phyloP scores from a whole-genome alignment of 2,113 vertebrate genomes.

The Myrmecobius fasciatus region DNA sequence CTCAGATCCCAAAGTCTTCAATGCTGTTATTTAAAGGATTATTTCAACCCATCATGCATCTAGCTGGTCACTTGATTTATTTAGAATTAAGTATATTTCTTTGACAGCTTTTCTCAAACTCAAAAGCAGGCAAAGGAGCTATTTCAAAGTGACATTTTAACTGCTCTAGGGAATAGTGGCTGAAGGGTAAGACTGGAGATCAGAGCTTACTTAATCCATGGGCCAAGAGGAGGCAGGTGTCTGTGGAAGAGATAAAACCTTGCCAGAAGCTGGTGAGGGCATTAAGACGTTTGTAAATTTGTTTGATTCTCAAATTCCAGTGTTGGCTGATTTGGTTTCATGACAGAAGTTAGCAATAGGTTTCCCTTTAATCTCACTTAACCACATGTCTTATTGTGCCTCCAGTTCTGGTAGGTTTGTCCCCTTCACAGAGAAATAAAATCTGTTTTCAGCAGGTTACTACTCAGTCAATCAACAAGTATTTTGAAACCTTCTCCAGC shows the following conservation, averaged over 20 bases:
- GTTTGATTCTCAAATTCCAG: not conserved
- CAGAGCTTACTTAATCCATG: constrained; percentile 67
- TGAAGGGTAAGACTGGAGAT: constrained; percentile 62
- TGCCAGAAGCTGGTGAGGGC: constrained; percentile 11
- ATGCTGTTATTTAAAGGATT: constrained; percentile 28
- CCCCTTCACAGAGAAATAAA: not conserved
- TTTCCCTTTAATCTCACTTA: constrained; percentile 30
- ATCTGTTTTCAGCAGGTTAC: not conserved
- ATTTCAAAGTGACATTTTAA: constrained; percentile 71
- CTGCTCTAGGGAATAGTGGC: constrained; percentile 54
- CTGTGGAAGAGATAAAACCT: constrained; percentile 59
- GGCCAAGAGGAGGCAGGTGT: constrained; percentile 50
- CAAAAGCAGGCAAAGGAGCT: constrained; percentile 52
- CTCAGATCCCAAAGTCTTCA: not conserved
- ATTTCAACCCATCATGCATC: not conserved
- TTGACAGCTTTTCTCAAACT: constrained; percentile 57
- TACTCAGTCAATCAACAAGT: not conserved
- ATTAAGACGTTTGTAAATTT: not conserved
- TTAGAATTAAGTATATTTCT: not conserved
- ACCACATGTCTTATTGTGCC: constrained; percentile 36
- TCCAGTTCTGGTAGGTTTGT: constrained; percentile 1
- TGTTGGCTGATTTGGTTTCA: not conserved
- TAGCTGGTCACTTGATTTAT: constrained; percentile 1
- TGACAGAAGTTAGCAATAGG: constrained; percentile 27
- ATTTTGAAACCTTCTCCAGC: not conserved